Base-by-base conservation (phyloP, 2,888 invertebrate genomes). In the Aproaerema taeniolella region DNA sequence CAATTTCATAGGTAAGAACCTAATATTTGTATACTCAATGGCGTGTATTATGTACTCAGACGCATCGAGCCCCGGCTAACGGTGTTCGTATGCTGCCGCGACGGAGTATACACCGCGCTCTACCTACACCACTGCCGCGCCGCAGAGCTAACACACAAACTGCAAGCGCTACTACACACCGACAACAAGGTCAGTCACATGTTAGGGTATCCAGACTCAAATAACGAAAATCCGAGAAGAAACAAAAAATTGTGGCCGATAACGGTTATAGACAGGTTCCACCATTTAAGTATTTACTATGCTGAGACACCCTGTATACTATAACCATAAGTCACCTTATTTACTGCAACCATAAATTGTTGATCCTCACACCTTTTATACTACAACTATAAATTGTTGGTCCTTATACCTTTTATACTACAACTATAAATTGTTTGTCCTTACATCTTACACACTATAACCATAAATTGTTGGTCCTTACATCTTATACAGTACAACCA, bases 31-130 rank as follows among this genome's bases (percentile, higher is more conserved):
- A 20, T 6, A 20, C 20, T 4, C 20, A 20, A 4, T 4, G 8
- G 5, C 4, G 8, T 8, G 20, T 20, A 4, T 20, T 20, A 8
- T 34, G 25, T 14, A 13, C 8, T 0, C 64, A 87, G 87, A 54
- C 81, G 85, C 52, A 82, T 87, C 52, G 88, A 92, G 38, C 96
- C 96, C 0, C 91, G 93, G 8, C 87, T 95, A 42, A 96, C 95
- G 0, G 87, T 97, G 38, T 97, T 95, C 77, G 91, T 96, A 43
- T 93, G 94, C 53, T 62, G 72, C 1, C 93, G 71, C 1, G 51
- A 72, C 31, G 41, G 50, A 17, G 62, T 77, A 15, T 97, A 93
- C 88, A 92, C 93, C 77, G 95, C 95, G 13, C 82, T 97, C 12
- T 97, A 95, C 63, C 83, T 97, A 55, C 91, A 92, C 54, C 80